Evolutionary conservation across 2,797 vertebrate species (phyloP).

Genomic region (Dromococcyx pavoninus): DNA sequence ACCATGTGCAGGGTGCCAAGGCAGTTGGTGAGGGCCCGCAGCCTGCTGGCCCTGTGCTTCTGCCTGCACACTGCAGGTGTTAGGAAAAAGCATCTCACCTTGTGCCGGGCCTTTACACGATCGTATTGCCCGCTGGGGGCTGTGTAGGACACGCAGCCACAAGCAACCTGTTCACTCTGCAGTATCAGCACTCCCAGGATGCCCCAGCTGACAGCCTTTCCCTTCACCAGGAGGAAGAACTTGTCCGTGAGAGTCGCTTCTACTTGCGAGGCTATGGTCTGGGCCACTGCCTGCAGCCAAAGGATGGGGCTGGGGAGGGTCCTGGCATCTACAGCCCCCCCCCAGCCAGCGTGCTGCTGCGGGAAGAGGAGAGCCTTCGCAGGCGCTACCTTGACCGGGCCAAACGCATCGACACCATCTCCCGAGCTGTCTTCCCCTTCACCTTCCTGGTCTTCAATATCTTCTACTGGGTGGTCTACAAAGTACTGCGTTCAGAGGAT

Average conservation of each 20-base stretch:
- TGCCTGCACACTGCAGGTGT: neutral
- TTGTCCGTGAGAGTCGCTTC: conserved; percentile 85
- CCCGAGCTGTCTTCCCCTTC: conserved; percentile 89
- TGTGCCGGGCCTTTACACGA: accelerated
- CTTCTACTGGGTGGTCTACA: conserved; percentile 96
- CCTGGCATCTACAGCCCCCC: conserved; percentile 76
- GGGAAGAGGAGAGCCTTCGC: conserved; percentile 78
- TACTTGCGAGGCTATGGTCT: conserved; percentile 89
- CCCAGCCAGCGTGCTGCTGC: conserved; percentile 65
- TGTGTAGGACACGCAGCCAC: neutral
- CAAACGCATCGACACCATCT: conserved; percentile 92
- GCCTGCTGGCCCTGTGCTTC: neutral
- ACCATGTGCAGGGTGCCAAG: accelerated
- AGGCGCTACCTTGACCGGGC: conserved; percentile 86
- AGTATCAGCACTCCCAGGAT: accelerated
- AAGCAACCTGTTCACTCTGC: accelerated
- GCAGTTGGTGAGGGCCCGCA: neutral
- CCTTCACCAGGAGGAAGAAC: conserved; percentile 83
- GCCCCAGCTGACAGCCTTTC: neutral
- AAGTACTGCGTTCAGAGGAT: conserved; percentile 91
- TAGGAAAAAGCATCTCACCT: neutral
- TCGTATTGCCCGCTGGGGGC: accelerated
- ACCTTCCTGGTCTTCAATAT: conserved; percentile 94
- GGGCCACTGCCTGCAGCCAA: conserved; percentile 86
- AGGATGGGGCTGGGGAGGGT: conserved; percentile 78